These are phyloP conservation scores for Habropoda laboriosa DNA, from an alignment of 1,140 invertebrate species.

Conservation along the genomic window DNA sequence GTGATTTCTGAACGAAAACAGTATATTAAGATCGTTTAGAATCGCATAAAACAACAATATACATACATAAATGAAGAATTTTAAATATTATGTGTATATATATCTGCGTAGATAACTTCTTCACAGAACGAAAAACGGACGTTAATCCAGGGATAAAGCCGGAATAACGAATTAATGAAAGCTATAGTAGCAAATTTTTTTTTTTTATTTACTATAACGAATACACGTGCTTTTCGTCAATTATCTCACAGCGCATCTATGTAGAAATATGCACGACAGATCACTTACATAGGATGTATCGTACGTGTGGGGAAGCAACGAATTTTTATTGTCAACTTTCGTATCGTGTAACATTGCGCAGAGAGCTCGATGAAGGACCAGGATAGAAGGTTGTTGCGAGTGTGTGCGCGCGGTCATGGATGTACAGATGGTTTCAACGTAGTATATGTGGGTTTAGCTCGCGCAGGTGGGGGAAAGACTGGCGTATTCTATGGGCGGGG, in stretches of 20 bases:
- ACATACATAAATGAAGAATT: background rate
- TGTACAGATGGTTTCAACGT: slow-evolving; percentile 36
- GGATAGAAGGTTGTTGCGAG: slow-evolving; percentile 27
- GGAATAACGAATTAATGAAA: background rate
- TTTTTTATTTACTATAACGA: background rate
- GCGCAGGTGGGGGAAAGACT: slow-evolving; percentile 59
- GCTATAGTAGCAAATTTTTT: background rate
- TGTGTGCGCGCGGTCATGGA: slow-evolving; percentile 13
- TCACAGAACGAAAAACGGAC: background rate
- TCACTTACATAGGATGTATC: slow-evolving; percentile 19
- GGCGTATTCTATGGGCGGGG: slow-evolving; percentile 79
- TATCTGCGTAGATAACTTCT: background rate
- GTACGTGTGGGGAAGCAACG: slow-evolving; percentile 10
- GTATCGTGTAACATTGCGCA: slow-evolving; percentile 37
- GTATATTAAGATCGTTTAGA: slow-evolving; percentile 43
- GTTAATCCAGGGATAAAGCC: background rate
- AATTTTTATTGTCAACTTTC: slow-evolving; percentile 52
- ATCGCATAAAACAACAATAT: background rate
- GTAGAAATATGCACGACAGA: background rate
- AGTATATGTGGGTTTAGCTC: slow-evolving; percentile 41
- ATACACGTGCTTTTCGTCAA: background rate
- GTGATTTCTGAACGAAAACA: slow-evolving; percentile 33
- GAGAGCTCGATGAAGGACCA: slow-evolving; percentile 34
- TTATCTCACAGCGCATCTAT: background rate
- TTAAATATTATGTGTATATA: no score